Base-by-base conservation (phyloP, 2,888 invertebrate species). In the Taphrorychus bicolor region DNA sequence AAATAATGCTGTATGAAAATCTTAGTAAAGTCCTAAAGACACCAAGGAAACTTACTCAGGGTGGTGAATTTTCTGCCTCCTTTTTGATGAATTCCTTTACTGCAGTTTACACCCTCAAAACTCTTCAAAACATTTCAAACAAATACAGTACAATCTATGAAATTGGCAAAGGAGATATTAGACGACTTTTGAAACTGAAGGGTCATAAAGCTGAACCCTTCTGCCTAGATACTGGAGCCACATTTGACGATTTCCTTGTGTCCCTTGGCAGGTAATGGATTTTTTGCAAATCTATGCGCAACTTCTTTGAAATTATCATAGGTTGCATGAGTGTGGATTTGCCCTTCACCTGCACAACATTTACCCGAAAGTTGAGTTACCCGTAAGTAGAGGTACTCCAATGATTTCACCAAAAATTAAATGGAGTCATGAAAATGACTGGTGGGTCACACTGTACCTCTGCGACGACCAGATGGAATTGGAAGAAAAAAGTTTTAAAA, bases 341-440 rank as follows among this genome's bases (percentile, higher is more conserved):
- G 89, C 92, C 76, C 88, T 93, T 1, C 87, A 90, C 69, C 80
- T 95, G 2, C 86, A 91, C 0, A 88, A 89, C 59, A 83, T 98
- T 42, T 96, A 94, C 81, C 92, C 94, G 0, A 81, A 85, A 21
- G 84, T 94, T 0, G 77, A 87, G 48, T 94, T 88, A 81, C 97
- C 97, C 0, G 97, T 97, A 0, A 91, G 94, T 0, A 87, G 91
- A 54, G 76, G 76, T 5, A 79, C 79, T 3, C 74, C 74, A 4
- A 78, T 78, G 78, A 77, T 79, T 7, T 87, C 94, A 0, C 91
- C 94, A 2, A 83, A 92, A 1, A 87, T 97, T n/a, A 88, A 88
- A 71, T 97, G 97, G 96, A 92, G 96, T 73, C 96, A 97, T 76
- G 85, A 87, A 14, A 88, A 89, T 69, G 88, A 91, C 66, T 93